Conservation (phyloP, 2,797 vertebrate species). For the Acanthis flammea region DNA sequence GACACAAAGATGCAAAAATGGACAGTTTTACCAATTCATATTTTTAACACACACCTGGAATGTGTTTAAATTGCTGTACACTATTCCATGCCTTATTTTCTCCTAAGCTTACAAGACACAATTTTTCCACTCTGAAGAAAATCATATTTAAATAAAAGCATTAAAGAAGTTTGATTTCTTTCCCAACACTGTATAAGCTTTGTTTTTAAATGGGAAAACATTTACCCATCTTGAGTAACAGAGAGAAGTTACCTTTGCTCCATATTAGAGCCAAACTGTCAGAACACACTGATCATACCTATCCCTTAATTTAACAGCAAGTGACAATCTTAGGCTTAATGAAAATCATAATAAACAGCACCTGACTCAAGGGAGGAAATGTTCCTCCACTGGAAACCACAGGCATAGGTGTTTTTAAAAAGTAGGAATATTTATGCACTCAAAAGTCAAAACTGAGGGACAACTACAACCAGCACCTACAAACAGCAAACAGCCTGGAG, state of each 20-base stretch:
- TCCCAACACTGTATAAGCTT: neutral
- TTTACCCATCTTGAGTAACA: neutral
- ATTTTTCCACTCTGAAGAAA: neutral
- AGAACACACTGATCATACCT: neutral
- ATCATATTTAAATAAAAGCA: neutral
- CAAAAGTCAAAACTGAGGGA: neutral
- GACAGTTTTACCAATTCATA: neutral
- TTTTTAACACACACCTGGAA: neutral
- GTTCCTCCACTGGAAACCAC: neutral
- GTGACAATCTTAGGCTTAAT: neutral
- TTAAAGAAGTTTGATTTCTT: neutral
- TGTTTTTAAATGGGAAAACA: neutral
- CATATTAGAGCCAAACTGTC: neutral
- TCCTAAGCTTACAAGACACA: neutral
- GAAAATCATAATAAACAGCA: neutral
- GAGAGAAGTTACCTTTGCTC: neutral
- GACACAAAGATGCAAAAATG: neutral
- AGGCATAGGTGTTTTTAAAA: fast-evolving
- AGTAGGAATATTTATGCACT: neutral
- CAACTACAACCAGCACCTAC: neutral
- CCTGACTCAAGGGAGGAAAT: neutral
- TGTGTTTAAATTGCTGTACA: neutral
- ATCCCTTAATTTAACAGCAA: neutral
- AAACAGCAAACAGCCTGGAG: neutral
- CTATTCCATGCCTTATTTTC: neutral